Evolutionary conservation across 1,140 invertebrate genomes (phyloP), one percentile per base, ranked within the genome.

Genomic region (Arion vulgaris): DNA sequence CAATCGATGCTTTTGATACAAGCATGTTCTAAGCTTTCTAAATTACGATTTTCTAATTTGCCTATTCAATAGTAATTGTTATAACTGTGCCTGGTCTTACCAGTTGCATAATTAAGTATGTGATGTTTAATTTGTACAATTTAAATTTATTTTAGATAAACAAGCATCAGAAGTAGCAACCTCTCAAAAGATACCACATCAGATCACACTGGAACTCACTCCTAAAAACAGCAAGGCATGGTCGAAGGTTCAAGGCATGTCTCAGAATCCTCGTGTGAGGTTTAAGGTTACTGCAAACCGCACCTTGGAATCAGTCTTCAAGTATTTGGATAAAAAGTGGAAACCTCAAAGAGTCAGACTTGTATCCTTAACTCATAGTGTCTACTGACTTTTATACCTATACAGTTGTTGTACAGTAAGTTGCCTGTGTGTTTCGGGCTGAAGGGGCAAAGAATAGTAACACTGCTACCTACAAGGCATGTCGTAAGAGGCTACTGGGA

Each of bases 251-350:
- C 97, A 98, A 90, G 94, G 94, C 11, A 90, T 96, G 57, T 95
- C 97, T 0, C 97, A 98, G 93, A 98, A 98, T 94, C 97, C 98
- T n/a, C 94, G 97, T 83, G 93, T 96, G 9, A 94, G 95, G 41
- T 94, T 95, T 41, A 93, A 94, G n/a, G 91, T 96, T 36, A 94
- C 96, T 15, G 93, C 97, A 72, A 96, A 97, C 85, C 95, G 96
- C 82, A 94, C 95, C 32, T 92, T 98, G 4, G 93, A 94, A 17
- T 94, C 94, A 69, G 92, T 98, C 32, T 93, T 98, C n/a, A 93
- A 93, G 80, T 96, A 95, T 90, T 94, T 98, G 74, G 94, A 95
- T 87, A 94, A 94, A 84, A 95, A 96, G 86, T 98, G 97, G 95
- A 94, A 94, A 90, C 91, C 92, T 74, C 91, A 87, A 86, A 92